Conservation (phyloP, 2,888 invertebrate species). For the Chymomyza amoena region DNA sequence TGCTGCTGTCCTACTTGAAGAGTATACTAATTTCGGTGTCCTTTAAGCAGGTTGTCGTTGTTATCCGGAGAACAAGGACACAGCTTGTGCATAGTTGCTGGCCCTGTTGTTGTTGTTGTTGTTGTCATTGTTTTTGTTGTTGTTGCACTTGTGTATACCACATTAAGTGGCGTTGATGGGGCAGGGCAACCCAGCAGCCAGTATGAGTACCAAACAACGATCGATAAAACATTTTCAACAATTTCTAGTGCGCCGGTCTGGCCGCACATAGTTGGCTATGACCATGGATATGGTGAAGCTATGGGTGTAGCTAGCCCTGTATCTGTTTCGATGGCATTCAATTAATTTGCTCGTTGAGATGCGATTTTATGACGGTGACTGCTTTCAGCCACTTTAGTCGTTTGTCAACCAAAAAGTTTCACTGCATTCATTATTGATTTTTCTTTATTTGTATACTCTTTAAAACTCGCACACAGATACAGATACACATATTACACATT, state of each 20-base stretch:
- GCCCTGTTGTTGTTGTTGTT: not conserved
- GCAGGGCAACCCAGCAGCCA: not conserved
- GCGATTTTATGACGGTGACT: slow-evolving; percentile 45
- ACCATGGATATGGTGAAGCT: slow-evolving; percentile 1
- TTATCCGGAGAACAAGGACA: slow-evolving; percentile 35
- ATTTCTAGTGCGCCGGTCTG: slow-evolving; percentile 17
- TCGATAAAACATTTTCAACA: slow-evolving; percentile 30
- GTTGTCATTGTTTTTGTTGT: not conserved
- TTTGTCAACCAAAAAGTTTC: slow-evolving; percentile 24
- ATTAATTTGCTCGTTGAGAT: slow-evolving; percentile 52
- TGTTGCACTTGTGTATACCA: not conserved
- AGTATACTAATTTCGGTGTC: slow-evolving; percentile 39
- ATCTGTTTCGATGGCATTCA: slow-evolving; percentile 43
- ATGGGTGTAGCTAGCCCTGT: not conserved
- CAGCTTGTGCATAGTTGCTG: not conserved
- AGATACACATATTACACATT: slow-evolving; percentile 25
- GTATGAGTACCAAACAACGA: slow-evolving; percentile 6
- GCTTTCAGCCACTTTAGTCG: slow-evolving; percentile 14
- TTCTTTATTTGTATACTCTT: slow-evolving; percentile 1
- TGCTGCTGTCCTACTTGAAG: not conserved
- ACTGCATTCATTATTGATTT: slow-evolving; percentile 56
- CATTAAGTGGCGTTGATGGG: not conserved
- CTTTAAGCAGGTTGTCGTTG: slow-evolving; percentile 31
- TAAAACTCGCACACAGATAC: not conserved
- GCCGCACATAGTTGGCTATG: not conserved